Base-by-base conservation (phyloP, 2,113 vertebrate species). In the Pollachius pollachius region DNA sequence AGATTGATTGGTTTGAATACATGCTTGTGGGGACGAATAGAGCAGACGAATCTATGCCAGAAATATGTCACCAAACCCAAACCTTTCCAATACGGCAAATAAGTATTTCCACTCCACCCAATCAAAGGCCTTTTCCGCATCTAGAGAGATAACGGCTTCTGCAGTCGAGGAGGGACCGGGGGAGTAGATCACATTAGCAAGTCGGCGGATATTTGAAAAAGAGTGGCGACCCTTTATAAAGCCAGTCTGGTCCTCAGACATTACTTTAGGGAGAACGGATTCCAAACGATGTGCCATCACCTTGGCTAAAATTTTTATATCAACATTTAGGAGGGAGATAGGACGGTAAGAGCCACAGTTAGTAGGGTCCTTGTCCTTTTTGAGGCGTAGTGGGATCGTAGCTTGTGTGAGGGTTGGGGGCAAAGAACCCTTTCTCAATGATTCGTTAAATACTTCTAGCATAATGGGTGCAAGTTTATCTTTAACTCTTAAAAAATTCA, bases 241-340 rank as follows among this genome's bases (percentile, higher is more conserved):
- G 69, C 74, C 64, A 16, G 56, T 73, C 15, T 80, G 68, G 3
- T 76, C 64, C 7, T 70, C 41, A 0, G 64, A 74, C 52, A 71
- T 70, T 17, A 80, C 73, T 19, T 25, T 5, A 9, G 67, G 73
- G 9, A 80, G 15, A 4, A 65, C 52, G 11, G 1, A 48, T 17
- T 76, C 67, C 54, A 73, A 52, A 5, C 61, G 54, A 0, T 1
- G 27, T 15, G 62, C 56, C 15, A 78, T 19, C 7, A 67, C 23
- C 63, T 78, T 78, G 5, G 76, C 71, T 17, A 73, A 54, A 5
- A 73, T 21, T 48, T 72, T 72, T 4, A 54, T 34, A 30, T 72
- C 64, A 27, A 23, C 64, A 72, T 62, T 62, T 15, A 62, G 21
- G 3, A 62, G 25, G 16, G 61, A 62, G 5, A 25, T 17, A 5